Percentiles rank a stretch among this genome's conserved stretches.
Evolutionary conservation across 2,113 vertebrate genomes (phyloP).

Genomic region (Macquaria australasica): DNA sequence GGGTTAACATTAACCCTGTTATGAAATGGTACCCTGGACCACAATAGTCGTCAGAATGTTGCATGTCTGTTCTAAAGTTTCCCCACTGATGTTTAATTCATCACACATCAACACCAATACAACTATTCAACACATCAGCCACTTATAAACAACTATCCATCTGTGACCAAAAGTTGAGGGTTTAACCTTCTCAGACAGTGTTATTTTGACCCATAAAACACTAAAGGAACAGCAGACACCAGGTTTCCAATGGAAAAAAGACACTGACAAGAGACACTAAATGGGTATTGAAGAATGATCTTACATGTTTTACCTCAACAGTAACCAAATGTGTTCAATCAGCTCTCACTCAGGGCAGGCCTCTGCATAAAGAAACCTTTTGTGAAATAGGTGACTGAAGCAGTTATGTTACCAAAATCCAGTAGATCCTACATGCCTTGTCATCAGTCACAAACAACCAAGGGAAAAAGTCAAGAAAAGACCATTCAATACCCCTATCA

Average conservation of each 20-base stretch:
- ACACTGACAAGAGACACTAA: neutral
- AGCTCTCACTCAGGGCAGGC: neutral
- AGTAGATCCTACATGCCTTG: neutral
- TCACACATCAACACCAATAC: neutral
- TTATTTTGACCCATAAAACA: neutral
- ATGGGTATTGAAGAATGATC: neutral
- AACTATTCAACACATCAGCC: neutral
- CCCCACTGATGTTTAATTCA: neutral
- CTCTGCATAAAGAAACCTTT: neutral
- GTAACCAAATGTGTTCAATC: slow-evolving; percentile 3
- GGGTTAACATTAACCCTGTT: neutral
- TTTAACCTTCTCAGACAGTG: neutral
- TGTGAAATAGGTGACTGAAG: neutral
- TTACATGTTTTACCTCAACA: neutral
- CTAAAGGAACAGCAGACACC: neutral
- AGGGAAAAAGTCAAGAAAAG: too few relatives aligned
- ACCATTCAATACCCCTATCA: too few relatives aligned
- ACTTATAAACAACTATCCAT: neutral
- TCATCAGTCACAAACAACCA: neutral
- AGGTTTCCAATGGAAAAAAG: neutral
- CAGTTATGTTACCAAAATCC: neutral
- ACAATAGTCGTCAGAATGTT: neutral
- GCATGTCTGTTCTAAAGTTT: neutral
- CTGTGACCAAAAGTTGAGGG: neutral
- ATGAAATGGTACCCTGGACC: neutral